Evolutionary conservation across 2,888 invertebrate species (phyloP).

Genomic region (Patella depressa): DNA sequence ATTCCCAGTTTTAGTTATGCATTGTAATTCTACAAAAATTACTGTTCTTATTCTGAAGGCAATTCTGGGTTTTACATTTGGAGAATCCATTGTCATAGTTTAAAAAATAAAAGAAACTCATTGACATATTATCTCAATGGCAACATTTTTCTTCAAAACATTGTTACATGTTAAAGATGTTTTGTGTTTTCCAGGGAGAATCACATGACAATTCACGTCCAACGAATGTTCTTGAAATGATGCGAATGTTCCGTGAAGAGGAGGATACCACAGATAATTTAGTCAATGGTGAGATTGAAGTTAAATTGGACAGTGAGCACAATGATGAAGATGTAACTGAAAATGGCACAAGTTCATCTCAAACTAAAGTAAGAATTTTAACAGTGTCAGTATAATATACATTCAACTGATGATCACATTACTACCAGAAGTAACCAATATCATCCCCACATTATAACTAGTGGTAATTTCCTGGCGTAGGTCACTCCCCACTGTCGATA

Average conservation of each 20-base stretch:
- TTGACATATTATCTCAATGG: neutral
- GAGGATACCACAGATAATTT: constrained; percentile 27
- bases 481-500: too few species aligned
- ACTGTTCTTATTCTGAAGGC: too few species aligned
- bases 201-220: constrained; percentile 36
- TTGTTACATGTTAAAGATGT: neutral
- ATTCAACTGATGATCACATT: too few species aligned
- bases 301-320: neutral
- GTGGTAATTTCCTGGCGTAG: too few species aligned
- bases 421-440: too few species aligned
- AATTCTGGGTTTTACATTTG: too few species aligned
- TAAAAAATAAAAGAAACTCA: too few species aligned
- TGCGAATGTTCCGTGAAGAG: constrained; percentile 58
- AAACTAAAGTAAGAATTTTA: neutral
- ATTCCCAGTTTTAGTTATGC: too few species aligned
- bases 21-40: too few species aligned
- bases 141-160: neutral
- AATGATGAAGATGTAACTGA: neutral
- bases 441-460: too few species aligned
- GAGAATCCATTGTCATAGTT: too few species aligned
- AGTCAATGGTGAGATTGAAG: neutral
- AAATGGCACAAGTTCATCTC: constrained; percentile 3
- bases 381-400: too few species aligned
- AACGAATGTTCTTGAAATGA: constrained; percentile 62
- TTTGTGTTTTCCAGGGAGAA: constrained; percentile 34